Conservation (phyloP, 1,140 invertebrate species). For the Drosophila funebris region DNA sequence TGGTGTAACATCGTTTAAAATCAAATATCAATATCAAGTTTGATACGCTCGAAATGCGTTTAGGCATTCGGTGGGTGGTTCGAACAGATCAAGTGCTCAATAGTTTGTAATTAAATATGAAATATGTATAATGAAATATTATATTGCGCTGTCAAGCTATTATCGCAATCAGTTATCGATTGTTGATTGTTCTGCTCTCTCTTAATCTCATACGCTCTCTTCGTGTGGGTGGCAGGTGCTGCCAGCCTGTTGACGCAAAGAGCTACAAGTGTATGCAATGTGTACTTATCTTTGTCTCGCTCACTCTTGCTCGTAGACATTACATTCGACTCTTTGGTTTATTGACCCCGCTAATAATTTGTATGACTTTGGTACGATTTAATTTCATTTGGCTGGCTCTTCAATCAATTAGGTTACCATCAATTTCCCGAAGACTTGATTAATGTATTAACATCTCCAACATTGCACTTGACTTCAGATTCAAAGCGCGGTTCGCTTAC, state of each 20-base stretch:
- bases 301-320: constrained; percentile 15
- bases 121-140: constrained; percentile 16
- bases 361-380: constrained; percentile 36
- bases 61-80: constrained; percentile 17
- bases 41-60: constrained; percentile 19
- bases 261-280: background rate
- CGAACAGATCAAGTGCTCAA: constrained; percentile 8
- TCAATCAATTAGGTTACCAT: constrained; percentile 63
- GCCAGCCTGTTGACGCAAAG: background rate
- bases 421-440: constrained; percentile 68
- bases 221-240: constrained; percentile 12
- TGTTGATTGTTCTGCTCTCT: background rate
- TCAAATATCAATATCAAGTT: constrained; percentile 20
- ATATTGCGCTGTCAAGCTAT: background rate
- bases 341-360: constrained; percentile 52
- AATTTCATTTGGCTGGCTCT: constrained; percentile 40
- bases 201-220: background rate
- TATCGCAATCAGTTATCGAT: constrained; percentile 11
- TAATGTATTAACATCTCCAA: constrained; percentile 54
- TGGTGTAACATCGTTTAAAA: constrained; percentile 8
- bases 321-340: constrained; percentile 44
- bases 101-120: constrained; percentile 24
- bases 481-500: constrained; percentile 27
- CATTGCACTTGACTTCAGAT: background rate
- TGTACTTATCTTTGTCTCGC: constrained; percentile 12